Evolutionary conservation across 37 sponge, comb jelly and placozoan species (phyloP).

Genomic region (Corticium candelabrum): DNA sequence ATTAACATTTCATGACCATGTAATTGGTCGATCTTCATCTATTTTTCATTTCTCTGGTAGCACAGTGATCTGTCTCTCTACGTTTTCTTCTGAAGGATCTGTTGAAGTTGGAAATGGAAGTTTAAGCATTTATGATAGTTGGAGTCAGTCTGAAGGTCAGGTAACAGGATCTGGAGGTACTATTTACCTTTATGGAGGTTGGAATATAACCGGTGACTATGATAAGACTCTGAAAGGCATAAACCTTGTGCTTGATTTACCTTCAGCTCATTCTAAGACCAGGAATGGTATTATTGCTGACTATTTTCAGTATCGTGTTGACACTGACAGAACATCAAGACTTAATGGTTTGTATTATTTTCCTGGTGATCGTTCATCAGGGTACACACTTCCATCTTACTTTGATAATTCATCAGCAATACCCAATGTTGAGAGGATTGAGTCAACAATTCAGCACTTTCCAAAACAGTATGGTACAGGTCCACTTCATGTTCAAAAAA

Average conservation of each 20-base stretch:
- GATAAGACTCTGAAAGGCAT: background rate
- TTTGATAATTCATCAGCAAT: background rate
- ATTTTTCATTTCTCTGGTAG: too few relatives aligned
- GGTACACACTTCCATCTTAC: background rate
- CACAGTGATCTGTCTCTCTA: too few relatives aligned
- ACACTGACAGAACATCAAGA: background rate
- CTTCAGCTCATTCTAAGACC: background rate
- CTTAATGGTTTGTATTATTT: background rate
- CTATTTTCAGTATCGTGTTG: background rate
- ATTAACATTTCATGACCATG: background rate
- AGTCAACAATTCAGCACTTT: background rate
- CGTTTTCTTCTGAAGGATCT: background rate
- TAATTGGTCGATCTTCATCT: too few relatives aligned
- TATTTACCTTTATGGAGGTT: background rate
- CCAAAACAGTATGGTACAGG: background rate
- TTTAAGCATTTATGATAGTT: background rate
- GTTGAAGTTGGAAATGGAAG: background rate
- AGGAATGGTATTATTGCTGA: slow-evolving; percentile 1
- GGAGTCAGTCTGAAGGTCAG: background rate
- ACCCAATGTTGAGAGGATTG: too few relatives aligned
- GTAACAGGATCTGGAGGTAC: background rate
- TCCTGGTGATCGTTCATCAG: background rate
- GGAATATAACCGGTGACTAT: background rate
- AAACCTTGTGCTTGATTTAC: background rate
- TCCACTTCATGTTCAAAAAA: background rate